Base-by-base conservation (phyloP, 2,113 vertebrate genomes). In the Origma solitaria region DNA sequence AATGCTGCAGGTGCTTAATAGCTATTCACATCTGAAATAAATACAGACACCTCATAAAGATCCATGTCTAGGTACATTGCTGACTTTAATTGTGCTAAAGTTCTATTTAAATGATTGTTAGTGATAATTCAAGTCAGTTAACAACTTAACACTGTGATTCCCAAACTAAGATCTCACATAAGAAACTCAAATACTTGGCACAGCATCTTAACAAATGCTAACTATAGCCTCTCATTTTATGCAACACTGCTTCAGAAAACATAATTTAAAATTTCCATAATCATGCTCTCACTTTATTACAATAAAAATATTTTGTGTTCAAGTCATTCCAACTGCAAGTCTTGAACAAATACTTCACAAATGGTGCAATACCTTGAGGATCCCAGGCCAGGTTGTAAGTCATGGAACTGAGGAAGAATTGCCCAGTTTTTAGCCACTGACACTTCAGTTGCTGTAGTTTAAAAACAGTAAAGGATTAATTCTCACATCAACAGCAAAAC, bases 341-440 rank as follows among this genome's bases (percentile, higher is more conserved):
- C 23, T 70, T 85, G 91, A 96, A 84, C 25, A 91, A 88, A 85
- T 45, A 86, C 28, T 93, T 91, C 50, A 64, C 47, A 82, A 91
- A 83, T 38, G 53, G 91, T 45, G 70, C 65, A 58, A 97, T 99
- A 99, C 99, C 99, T 99, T 99, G 99, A 82, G 99, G 99, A 96
- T 99, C 99, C 99, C 99, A 99, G 64, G 99, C 98, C 97, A 99
- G 97, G 97, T 99, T 99, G 98, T 99, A 99, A 81, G 99, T 99
- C 98, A 99, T 99, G 60, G 99, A 98, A 97, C 98, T 99, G 86
- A 99, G 98, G 97, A 99, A 99, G 98, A 99, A 99, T 95, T 99
- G 99, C 78, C 99, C 99, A 50, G 99, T 99, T 98, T 99, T 99
- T 98, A 99, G 98, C 99, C 99, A 99, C 66, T 99, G 99, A 98